A percentile compares a stretch with the other conserved stretches of the same genome.
Conservation (phyloP, 2,888 invertebrate species). For the Quadriops clusia region DNA sequence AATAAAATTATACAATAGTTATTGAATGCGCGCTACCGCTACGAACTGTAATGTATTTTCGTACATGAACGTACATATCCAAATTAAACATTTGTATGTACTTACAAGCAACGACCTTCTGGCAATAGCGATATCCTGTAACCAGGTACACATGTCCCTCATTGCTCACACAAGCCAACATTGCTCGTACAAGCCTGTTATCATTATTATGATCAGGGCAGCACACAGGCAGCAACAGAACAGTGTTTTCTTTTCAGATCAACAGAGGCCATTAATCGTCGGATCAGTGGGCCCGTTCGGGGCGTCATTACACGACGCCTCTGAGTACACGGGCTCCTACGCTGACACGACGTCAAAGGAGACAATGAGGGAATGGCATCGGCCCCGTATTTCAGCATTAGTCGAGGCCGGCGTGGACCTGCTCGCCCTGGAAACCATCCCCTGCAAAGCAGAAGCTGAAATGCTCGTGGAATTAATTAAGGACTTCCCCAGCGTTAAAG, state of each 20-base stretch:
- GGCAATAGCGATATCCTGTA: too few species aligned
- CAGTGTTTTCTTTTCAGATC: slow-evolving; percentile 14
- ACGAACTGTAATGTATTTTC: too few species aligned
- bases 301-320: slow-evolving; percentile 79
- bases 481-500: slow-evolving; percentile 65
- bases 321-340: slow-evolving; percentile 85
- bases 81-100: too few species aligned
- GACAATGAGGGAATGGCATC: slow-evolving; percentile 71
- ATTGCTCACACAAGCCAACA: too few species aligned
- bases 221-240: too few species aligned
- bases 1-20: too few species aligned
- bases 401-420: slow-evolving; percentile 73
- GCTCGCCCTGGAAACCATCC: slow-evolving; percentile 86
- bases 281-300: slow-evolving; percentile 92
- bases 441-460: slow-evolving; percentile 71
- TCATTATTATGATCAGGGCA: too few species aligned
- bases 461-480: slow-evolving; percentile 67
- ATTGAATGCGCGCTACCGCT: too few species aligned
- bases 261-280: slow-evolving; percentile 51
- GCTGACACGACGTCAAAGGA: slow-evolving; percentile 51
- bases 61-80: too few species aligned
- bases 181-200: too few species aligned
- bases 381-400: slow-evolving; percentile 66
- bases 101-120: too few species aligned
- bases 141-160: too few species aligned